A percentile compares a stretch with the other conserved stretches of the same genome.
Evolutionary conservation across 2,888 invertebrate genomes (phyloP).

Genomic region (Toxonevra muliebris): DNA sequence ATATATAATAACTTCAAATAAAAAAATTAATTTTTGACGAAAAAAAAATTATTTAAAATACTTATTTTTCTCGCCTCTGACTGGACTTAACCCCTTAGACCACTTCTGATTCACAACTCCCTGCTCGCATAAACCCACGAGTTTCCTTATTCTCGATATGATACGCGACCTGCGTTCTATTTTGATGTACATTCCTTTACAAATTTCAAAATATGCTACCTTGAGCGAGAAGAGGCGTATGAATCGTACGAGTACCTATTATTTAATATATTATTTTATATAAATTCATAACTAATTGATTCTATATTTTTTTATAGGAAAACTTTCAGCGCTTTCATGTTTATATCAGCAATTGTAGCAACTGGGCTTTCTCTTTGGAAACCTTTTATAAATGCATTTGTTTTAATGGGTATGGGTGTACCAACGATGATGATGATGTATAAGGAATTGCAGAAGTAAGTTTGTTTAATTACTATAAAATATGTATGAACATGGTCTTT

Average conservation of each 20-base stretch:
- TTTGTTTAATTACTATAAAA: background rate
- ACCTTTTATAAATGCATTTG: constrained; percentile 85
- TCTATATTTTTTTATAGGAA: constrained; percentile 66
- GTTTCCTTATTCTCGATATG: too few relatives aligned
- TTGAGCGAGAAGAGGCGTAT: background rate
- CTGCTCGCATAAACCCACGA: too few relatives aligned
- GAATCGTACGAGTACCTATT: background rate
- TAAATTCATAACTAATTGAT: background rate
- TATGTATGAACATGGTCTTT: background rate
- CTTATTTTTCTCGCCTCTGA: too few relatives aligned
- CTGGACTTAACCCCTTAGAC: too few relatives aligned
- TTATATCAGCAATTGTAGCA: constrained; percentile 70
- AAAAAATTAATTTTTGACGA: too few relatives aligned
- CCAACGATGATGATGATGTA: constrained; percentile 76
- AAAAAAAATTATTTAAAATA: too few relatives aligned
- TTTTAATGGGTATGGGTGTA: constrained; percentile 77
- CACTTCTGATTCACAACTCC: too few relatives aligned
- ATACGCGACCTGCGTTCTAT: too few relatives aligned
- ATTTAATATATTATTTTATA: background rate
- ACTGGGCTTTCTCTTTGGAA: constrained; percentile 77
- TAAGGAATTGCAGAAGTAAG: constrained; percentile 75
- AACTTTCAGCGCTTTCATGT: constrained; percentile 70
- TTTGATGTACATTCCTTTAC: background rate
- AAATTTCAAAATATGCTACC: background rate
- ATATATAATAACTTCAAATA: too few relatives aligned